These are phyloP conservation scores for Pavo muticus DNA, from an alignment of 2,113 vertebrate genomes.

Conservation along the genomic window DNA sequence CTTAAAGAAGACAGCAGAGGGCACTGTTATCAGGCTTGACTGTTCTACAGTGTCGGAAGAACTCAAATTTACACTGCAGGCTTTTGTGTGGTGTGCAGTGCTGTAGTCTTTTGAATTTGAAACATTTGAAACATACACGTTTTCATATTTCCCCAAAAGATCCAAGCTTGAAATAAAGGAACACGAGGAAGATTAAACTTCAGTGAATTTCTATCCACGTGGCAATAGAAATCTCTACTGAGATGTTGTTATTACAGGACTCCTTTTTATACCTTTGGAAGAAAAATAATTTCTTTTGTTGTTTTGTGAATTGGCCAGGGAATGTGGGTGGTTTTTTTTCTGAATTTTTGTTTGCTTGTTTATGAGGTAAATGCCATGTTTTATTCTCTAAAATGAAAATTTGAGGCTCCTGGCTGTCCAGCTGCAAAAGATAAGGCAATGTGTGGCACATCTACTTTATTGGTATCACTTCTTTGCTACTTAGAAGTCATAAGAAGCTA, in stretches of 20 bases:
- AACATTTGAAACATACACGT: not conserved
- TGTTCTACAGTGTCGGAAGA: not conserved
- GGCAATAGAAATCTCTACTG: not conserved
- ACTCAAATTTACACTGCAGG: not conserved
- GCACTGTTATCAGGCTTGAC: not conserved
- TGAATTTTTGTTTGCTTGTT: not conserved
- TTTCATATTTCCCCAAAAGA: not conserved
- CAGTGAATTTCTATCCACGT: not conserved
- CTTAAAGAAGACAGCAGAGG: conserved; percentile 31
- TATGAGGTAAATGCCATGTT: not conserved
- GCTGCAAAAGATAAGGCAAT: not conserved
- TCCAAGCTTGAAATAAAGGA: not conserved
- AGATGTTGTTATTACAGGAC: not conserved
- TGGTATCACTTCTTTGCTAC: not conserved
- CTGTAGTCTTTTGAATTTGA: not conserved
- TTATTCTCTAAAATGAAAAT: not conserved
- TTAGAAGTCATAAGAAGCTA: not conserved
- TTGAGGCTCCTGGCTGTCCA: not conserved
- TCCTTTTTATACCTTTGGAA: not conserved
- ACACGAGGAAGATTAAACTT: not conserved
- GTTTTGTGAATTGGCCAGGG: not conserved
- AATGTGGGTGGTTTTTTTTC: not conserved
- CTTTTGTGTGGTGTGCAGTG: not conserved
- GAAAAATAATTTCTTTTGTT: not conserved
- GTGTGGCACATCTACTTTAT: not conserved